A percentile compares a stretch with the other conserved stretches of the same genome.
These are phyloP conservation scores for Hoplostethus mediterraneus DNA, from an alignment of 2,797 vertebrate genomes.

Conservation along the genomic window DNA sequence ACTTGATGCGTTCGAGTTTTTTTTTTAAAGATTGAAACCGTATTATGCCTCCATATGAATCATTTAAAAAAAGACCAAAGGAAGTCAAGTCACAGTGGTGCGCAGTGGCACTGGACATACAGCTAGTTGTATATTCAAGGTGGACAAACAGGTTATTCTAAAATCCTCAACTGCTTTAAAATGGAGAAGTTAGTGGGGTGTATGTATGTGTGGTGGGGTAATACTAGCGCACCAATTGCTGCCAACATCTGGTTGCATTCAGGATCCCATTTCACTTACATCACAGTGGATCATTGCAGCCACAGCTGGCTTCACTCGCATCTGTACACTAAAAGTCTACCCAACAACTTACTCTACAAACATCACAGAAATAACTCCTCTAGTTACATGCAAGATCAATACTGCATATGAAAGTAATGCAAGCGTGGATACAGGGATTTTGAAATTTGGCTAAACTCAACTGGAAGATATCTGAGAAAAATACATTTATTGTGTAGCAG, in stretches of 20 bases:
- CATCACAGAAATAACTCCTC: slow-evolving; percentile 1
- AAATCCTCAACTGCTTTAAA: slow-evolving; percentile 7
- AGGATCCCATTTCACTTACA: slow-evolving; percentile 84
- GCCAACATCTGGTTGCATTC: slow-evolving; percentile 85
- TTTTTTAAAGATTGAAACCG: neutral
- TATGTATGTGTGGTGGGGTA: slow-evolving; percentile 46
- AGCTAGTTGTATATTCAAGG: neutral
- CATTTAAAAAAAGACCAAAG: too few relatives aligned
- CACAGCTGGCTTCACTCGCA: slow-evolving; percentile 75
- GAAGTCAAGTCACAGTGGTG: too few relatives aligned
- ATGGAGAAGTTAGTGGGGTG: slow-evolving; percentile 8
- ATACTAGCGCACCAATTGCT: slow-evolving; percentile 53
- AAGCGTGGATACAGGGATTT: neutral
- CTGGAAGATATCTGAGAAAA: neutral
- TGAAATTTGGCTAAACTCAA: neutral
- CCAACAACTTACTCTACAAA: slow-evolving; percentile 35
- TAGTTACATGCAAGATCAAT: slow-evolving; percentile 6
- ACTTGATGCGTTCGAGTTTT: neutral
- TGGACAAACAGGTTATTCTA: slow-evolving; percentile 21
- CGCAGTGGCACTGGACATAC: neutral
- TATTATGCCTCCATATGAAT: too few relatives aligned
- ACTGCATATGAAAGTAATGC: neutral
- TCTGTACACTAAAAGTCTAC: slow-evolving; percentile 40
- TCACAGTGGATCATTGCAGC: slow-evolving; percentile 75
- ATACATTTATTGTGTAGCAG: neutral